A percentile compares a stretch with the other conserved stretches of the same genome.
Evolutionary conservation across 2,888 invertebrate species (phyloP).

Genomic region (Ctena decussata): DNA sequence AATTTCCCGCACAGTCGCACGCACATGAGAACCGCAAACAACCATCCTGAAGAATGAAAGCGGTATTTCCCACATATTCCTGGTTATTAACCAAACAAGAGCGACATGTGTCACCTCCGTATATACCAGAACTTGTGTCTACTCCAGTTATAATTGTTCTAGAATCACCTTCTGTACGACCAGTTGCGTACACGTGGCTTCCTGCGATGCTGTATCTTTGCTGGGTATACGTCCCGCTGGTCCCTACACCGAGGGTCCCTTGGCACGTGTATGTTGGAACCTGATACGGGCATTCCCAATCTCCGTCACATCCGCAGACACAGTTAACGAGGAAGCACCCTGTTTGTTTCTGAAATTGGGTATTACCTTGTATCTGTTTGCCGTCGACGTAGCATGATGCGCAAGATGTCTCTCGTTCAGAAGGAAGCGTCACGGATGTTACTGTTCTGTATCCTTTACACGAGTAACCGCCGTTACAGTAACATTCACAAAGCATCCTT

Average conservation of each 20-base stretch:
- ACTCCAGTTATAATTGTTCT: constrained; percentile 53
- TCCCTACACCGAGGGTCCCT: not conserved
- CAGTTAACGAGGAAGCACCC: constrained; percentile 75
- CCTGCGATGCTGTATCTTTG: constrained; percentile 54
- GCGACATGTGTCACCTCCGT: constrained; percentile 52
- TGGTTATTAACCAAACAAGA: constrained; percentile 62
- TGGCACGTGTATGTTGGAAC: constrained; percentile 27
- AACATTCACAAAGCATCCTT: constrained; percentile 74
- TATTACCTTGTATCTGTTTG: constrained; percentile 65
- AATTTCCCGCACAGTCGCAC: constrained; percentile 76
- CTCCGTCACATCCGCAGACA: constrained; percentile 78
- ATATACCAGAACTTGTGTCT: constrained; percentile 62
- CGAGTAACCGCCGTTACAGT: constrained; percentile 74
- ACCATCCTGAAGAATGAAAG: constrained; percentile 73
- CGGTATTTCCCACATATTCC: constrained; percentile 65
- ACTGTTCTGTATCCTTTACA: constrained; percentile 57
- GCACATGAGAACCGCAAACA: constrained; percentile 78
- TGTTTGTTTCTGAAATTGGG: constrained; percentile 70
- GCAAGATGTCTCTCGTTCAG: constrained; percentile 63
- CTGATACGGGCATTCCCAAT: constrained; percentile 77
- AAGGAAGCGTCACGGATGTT: constrained; percentile 47
- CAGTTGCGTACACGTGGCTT: constrained; percentile 41
- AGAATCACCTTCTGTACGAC: not conserved
- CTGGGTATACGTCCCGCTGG: not conserved
- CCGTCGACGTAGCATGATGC: constrained; percentile 69